These are phyloP conservation scores for Syrphus vitripennis DNA, from an alignment of 2,888 invertebrate genomes.

Conservation along the genomic window DNA sequence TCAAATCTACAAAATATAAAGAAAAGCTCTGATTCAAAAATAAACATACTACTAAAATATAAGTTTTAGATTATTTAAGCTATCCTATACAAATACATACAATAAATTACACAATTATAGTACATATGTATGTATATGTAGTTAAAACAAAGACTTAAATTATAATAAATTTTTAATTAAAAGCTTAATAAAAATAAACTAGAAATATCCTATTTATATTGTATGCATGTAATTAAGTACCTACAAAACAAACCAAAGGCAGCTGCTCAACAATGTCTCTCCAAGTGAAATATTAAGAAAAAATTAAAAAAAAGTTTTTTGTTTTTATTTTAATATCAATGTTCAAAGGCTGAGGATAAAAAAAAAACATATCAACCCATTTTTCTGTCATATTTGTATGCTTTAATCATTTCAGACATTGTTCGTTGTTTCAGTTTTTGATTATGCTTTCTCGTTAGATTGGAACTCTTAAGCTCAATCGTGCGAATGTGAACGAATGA, in stretches of 20 bases:
- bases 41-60: too few relatives aligned
- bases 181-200: background rate
- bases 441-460: background rate
- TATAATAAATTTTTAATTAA: slow-evolving; percentile 3
- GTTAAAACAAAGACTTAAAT: background rate
- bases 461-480: slow-evolving; percentile 42
- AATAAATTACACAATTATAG: too few relatives aligned
- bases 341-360: background rate
- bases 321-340: slow-evolving; percentile 6
- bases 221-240: background rate
- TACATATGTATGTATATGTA: too few relatives aligned
- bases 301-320: background rate
- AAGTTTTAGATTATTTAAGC: too few relatives aligned
- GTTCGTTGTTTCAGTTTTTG: background rate
- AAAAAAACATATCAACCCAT: slow-evolving; percentile 28
- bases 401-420: background rate
- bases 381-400: background rate
- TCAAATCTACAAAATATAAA: too few relatives aligned
- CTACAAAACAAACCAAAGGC: slow-evolving; percentile 10
- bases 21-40: too few relatives aligned
- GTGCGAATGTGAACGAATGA: background rate
- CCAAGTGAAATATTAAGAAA: slow-evolving; percentile 31
- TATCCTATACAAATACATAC: too few relatives aligned
- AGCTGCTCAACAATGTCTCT: slow-evolving; percentile 4
- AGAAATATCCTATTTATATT: slow-evolving; percentile 38